Percentiles rank a stretch among this genome's conserved stretches.
These are phyloP conservation scores for Neosilurus mollespiculum DNA, from an alignment of 2,797 vertebrate species.

Conservation along the genomic window DNA sequence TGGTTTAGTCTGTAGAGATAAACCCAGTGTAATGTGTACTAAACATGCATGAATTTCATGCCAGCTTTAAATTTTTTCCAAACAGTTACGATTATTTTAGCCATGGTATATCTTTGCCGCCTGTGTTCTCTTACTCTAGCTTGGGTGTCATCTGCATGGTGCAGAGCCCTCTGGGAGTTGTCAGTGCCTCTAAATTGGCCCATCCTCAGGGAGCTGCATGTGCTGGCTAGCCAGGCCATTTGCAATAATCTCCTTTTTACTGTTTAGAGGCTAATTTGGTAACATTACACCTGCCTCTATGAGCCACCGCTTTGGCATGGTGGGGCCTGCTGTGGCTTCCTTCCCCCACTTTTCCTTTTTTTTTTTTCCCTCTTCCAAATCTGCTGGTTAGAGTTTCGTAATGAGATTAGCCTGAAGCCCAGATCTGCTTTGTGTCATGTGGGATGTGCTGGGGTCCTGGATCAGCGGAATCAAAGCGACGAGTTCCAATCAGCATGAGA, in stretches of 20 bases:
- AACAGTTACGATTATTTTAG: not conserved
- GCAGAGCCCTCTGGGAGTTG: constrained; percentile 64
- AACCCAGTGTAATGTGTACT: not conserved
- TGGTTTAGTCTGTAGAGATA: not conserved
- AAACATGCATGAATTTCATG: not conserved
- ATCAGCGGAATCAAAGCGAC: constrained; percentile 77
- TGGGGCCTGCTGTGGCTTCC: constrained; percentile 64
- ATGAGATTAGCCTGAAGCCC: constrained; percentile 81
- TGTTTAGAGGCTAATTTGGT: constrained; percentile 84
- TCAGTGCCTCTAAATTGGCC: constrained; percentile 65
- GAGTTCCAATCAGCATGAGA: constrained; percentile 71
- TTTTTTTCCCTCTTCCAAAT: constrained; percentile 53
- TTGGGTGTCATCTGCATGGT: constrained; percentile 64
- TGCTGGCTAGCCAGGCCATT: constrained; percentile 77
- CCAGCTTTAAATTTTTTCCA: not conserved
- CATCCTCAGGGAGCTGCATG: constrained; percentile 71
- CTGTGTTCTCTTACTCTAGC: constrained; percentile 53
- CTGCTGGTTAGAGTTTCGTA: constrained; percentile 80
- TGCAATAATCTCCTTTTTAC: constrained; percentile 85
- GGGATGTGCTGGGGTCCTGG: constrained; percentile 77
- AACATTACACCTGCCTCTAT: constrained; percentile 82
- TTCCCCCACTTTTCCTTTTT: constrained; percentile 37
- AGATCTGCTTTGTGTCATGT: constrained; percentile 78
- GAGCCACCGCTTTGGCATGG: constrained; percentile 71
- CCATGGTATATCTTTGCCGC: constrained; percentile 42